Base-by-base conservation (phyloP, 2,888 invertebrate genomes). In the Scrobipalpa costella region DNA sequence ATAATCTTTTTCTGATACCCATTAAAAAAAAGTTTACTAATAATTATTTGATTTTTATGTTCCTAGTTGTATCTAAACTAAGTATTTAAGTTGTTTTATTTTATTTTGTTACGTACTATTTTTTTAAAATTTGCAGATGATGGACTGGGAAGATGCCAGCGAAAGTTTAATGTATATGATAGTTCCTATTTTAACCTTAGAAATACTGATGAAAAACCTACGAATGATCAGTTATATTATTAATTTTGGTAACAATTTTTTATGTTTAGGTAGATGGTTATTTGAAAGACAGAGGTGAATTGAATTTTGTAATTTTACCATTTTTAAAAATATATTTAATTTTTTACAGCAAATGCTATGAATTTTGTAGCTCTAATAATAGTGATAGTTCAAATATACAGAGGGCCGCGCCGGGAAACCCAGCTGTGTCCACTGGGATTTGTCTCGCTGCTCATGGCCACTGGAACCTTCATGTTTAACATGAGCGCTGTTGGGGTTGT, bases 131-230 rank as follows among this genome's bases (percentile, higher is more conserved):
- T 21, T 40, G n/a, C 34, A 60, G 60, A 60, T 49, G 2, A 21
- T 49, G 15, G 60, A 60, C 34, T 60, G 49, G 49, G 5, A 3
- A 17, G 1, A 6, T 27, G 5, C 27, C 3, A 15, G 13, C 60
- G 19, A 0, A 40, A 21, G 49, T n/a, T 60, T 60, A 13, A 2
- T 49, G 17, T 47, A n/a, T 27, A 8, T 60, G 33, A 7, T 34
- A 13, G 9, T 60, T 7, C 60, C 60, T 17, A 15, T 34, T 33
- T 9, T 49, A 5, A 34, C 34, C 17, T 8, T 60, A 34, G 60
- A 60, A 60, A n/a, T 59, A 47, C n/a, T 47, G 21, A 49, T 60
- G 60, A 34, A 60, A 33, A 59, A 40, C 27, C n/a, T 59, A 59
- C 13, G n/a, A 13, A 7, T 34, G 7, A 55, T 55, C 5, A 55